These are phyloP conservation scores for Sericinus montela DNA, from an alignment of 2,888 invertebrate species.

Conservation along the genomic window DNA sequence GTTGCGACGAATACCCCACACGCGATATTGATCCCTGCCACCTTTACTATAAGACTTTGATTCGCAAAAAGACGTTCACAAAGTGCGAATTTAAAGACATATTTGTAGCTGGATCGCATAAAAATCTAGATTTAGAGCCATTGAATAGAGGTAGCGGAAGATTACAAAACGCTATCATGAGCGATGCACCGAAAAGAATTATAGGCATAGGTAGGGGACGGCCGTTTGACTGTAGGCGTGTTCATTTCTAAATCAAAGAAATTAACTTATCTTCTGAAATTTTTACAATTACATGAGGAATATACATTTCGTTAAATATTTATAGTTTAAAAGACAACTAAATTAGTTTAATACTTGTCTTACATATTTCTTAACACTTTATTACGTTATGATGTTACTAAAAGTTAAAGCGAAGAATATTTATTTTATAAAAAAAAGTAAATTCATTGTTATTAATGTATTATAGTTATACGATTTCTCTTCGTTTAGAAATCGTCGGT, in stretches of 20 bases:
- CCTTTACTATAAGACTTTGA: not conserved
- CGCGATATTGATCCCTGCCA: constrained; percentile 22
- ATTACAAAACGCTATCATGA: not conserved
- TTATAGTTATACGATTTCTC: not conserved
- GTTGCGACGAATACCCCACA: constrained; percentile 28
- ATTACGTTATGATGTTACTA: no score
- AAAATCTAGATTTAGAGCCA: not conserved
- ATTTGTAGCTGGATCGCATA: constrained; percentile 30
- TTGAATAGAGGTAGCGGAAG: constrained; percentile 6
- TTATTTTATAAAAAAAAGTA: no score
- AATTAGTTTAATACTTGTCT: no score
- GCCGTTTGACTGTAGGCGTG: constrained; percentile 5
- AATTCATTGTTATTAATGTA: no score
- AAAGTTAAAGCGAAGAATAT: no score
- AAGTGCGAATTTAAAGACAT: constrained; percentile 18
- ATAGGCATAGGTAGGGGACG: constrained; percentile 9
- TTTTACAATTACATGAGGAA: not conserved
- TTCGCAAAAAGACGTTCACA: not conserved
- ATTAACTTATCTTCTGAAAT: not conserved
- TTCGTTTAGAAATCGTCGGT: not conserved
- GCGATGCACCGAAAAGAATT: not conserved
- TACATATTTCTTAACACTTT: no score
- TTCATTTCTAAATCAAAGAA: not conserved
- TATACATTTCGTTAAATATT: no score
- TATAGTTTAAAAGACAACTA: no score